Conservation (phyloP, 2,797 vertebrate genomes). For the Gymnothorax javanicus region DNA sequence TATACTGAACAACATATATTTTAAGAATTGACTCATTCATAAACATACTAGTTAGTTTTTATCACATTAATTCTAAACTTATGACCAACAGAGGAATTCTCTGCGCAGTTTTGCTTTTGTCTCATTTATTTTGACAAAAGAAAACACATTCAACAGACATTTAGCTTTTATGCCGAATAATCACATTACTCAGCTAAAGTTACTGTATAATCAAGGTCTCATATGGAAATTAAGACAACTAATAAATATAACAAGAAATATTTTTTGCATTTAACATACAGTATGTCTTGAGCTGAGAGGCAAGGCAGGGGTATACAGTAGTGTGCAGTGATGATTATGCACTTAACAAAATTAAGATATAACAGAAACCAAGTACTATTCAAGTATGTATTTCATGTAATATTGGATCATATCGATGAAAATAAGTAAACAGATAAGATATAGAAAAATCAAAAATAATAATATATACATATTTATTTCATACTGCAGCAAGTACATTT, state of each 20-base stretch:
- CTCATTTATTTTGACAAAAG: no score
- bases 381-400: no score
- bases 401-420: no score
- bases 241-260: background rate
- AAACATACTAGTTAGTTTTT: background rate
- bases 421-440: background rate
- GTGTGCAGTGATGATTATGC: no score
- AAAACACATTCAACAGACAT: background rate
- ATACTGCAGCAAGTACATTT: no score
- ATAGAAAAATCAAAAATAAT: no score
- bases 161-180: background rate
- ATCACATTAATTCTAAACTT: background rate
- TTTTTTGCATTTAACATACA: background rate
- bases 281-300: background rate
- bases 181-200: background rate
- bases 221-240: background rate
- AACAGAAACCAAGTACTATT: no score
- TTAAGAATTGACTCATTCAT: background rate
- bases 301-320: background rate
- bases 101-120: no score
- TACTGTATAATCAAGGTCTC: background rate
- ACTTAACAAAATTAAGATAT: no score
- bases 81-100: background rate
- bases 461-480: no score
- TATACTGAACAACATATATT: background rate